A percentile compares a stretch with the other conserved stretches of the same genome.
These are phyloP conservation scores for Cordilura impudica DNA, from an alignment of 2,888 invertebrate species.

Conservation along the genomic window DNA sequence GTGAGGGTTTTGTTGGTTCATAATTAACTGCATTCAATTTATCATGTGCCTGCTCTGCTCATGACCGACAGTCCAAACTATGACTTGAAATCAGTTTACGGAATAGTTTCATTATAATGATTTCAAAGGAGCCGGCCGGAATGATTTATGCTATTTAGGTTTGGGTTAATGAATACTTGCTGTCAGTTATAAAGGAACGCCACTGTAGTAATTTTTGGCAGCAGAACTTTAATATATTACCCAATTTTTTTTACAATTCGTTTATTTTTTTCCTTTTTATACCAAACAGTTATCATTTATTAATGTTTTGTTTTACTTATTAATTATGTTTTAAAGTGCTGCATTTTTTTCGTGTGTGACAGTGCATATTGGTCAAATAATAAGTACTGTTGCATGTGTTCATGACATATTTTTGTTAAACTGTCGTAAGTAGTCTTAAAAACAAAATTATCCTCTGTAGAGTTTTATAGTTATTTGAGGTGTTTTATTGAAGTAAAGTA, in stretches of 20 bases:
- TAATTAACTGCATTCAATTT: slow-evolving; percentile 55
- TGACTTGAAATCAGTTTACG: slow-evolving; percentile 15
- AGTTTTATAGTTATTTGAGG: background rate
- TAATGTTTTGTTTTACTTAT: slow-evolving; percentile 18
- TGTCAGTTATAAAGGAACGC: background rate
- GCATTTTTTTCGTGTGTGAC: background rate
- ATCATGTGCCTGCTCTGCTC: slow-evolving; percentile 44
- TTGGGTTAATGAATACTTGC: too few relatives aligned
- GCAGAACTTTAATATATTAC: background rate
- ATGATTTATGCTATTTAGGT: background rate
- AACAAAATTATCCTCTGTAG: slow-evolving; percentile 15
- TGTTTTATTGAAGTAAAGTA: slow-evolving; percentile 24
- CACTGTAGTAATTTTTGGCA: slow-evolving; percentile 11
- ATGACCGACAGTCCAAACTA: slow-evolving; percentile 20
- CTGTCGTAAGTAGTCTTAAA: slow-evolving; percentile 35
- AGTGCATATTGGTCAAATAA: background rate
- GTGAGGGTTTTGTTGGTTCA: slow-evolving; percentile 42
- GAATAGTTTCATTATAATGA: background rate
- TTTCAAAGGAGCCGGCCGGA: background rate
- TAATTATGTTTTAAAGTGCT: slow-evolving; percentile 36
- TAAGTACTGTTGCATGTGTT: slow-evolving; percentile 6
- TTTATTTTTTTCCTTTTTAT: background rate
- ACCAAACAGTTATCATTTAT: slow-evolving; percentile 23
- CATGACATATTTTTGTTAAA: slow-evolving; percentile 38
- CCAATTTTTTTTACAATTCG: background rate